phyloP scores from a whole-genome alignment of 1,140 invertebrate genomes.

The Nephila pilipes region DNA sequence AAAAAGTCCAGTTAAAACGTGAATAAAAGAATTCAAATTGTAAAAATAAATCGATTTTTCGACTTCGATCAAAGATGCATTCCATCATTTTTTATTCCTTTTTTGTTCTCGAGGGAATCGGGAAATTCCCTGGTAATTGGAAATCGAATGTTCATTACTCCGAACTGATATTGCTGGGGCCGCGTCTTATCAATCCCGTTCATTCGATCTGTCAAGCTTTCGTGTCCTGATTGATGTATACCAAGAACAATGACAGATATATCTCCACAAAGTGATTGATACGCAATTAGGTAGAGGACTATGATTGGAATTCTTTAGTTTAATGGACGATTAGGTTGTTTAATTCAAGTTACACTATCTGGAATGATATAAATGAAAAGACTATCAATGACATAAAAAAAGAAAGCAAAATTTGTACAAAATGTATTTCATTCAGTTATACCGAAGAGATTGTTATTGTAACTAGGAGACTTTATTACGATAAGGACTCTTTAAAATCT shows the following conservation, averaged over 20 bases:
- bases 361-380: not conserved
- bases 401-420: no score
- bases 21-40: conserved; percentile 34
- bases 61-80: conserved; percentile 62
- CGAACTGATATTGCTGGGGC: conserved; percentile 31
- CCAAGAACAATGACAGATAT: conserved; percentile 8
- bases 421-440: no score
- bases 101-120: not conserved
- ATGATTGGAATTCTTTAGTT: not conserved
- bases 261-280: conserved; percentile 41
- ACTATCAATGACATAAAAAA: not conserved
- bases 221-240: conserved; percentile 42
- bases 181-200: conserved; percentile 50
- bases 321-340: not conserved
- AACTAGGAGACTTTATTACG: no score
- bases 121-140: conserved; percentile 57
- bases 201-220: conserved; percentile 40
- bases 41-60: conserved; percentile 51
- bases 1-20: conserved; percentile 23
- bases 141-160: conserved; percentile 70
- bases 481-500: no score
- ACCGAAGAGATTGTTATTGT: no score
- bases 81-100: conserved; percentile 30
- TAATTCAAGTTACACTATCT: not conserved
- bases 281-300: not conserved